phyloP scores from a whole-genome alignment of 2,113 vertebrate genomes.

The Oreotrochilus melanogaster region DNA sequence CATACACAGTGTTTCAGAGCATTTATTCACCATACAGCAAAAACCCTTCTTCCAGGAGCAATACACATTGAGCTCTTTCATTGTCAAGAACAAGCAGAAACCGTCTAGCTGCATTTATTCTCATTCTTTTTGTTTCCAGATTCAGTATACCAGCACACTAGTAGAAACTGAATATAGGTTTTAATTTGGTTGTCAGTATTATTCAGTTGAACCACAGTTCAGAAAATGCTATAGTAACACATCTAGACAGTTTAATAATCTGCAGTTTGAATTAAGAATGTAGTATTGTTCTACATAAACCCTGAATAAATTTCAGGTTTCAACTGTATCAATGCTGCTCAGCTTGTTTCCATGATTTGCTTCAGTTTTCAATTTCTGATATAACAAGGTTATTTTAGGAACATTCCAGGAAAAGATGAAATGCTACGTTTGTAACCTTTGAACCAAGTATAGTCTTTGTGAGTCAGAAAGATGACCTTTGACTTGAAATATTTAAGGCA shows the following conservation, averaged over 20 bases:
- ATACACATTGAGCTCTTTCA: background rate
- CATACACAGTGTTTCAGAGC: background rate
- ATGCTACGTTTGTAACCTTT: background rate
- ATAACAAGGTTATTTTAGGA: background rate
- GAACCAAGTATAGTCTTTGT: background rate
- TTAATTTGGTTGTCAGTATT: background rate
- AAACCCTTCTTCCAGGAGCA: background rate
- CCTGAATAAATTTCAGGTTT: background rate
- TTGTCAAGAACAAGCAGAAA: background rate
- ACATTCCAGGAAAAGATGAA: background rate
- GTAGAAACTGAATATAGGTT: background rate
- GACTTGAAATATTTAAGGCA: background rate
- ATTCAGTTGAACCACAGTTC: background rate
- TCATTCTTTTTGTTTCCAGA: background rate
- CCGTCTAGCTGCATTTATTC: background rate
- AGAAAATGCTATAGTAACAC: background rate
- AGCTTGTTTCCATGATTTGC: background rate
- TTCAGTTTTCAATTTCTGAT: background rate
- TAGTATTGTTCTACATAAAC: background rate
- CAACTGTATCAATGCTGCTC: background rate
- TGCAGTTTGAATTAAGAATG: background rate
- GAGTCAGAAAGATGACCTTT: background rate
- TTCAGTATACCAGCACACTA: background rate
- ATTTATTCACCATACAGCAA: slow-evolving; percentile 3
- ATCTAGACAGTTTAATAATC: background rate